phyloP scores from a whole-genome alignment of 2,888 invertebrate species.

The Gibbula magus region DNA sequence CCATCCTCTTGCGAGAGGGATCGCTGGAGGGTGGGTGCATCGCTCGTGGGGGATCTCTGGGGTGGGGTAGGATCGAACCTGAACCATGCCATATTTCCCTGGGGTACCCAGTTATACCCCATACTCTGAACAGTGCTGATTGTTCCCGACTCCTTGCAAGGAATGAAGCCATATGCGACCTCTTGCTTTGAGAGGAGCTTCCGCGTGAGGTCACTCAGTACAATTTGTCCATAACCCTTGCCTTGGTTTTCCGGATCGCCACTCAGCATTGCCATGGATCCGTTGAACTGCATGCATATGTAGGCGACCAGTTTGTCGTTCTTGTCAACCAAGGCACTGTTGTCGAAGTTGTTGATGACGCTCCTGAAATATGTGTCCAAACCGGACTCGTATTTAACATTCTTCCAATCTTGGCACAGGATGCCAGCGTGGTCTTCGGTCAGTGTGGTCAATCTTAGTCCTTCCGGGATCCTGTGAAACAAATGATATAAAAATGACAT shows the following conservation, averaged over 20 bases:
- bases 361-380: conserved; percentile 59
- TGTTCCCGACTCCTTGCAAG: conserved; percentile 57
- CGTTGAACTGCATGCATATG: conserved; percentile 68
- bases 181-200: conserved; percentile 56
- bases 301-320: conserved; percentile 62
- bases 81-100: conserved; percentile 67
- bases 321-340: conserved; percentile 57
- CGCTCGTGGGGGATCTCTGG: background rate
- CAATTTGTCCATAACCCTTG: conserved; percentile 59
- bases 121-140: conserved; percentile 58
- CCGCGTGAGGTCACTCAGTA: conserved; percentile 60
- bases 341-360: conserved; percentile 65
- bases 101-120: conserved; percentile 67
- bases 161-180: conserved; percentile 64
- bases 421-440: conserved; percentile 52
- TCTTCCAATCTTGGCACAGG: conserved; percentile 57
- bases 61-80: conserved; percentile 40
- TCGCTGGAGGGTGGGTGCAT: background rate
- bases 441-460: conserved; percentile 51
- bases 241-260: conserved; percentile 60
- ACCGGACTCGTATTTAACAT: conserved; percentile 51
- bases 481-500: too few relatives aligned
- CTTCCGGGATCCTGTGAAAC: conserved; percentile 59
- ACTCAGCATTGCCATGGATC: conserved; percentile 66
- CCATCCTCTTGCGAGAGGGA: conserved; percentile 17